Percentiles rank a stretch among this genome's conserved stretches.
These are phyloP conservation scores for Himantopus leucocephalus DNA, from an alignment of 2,113 vertebrate genomes.

Conservation along the genomic window DNA sequence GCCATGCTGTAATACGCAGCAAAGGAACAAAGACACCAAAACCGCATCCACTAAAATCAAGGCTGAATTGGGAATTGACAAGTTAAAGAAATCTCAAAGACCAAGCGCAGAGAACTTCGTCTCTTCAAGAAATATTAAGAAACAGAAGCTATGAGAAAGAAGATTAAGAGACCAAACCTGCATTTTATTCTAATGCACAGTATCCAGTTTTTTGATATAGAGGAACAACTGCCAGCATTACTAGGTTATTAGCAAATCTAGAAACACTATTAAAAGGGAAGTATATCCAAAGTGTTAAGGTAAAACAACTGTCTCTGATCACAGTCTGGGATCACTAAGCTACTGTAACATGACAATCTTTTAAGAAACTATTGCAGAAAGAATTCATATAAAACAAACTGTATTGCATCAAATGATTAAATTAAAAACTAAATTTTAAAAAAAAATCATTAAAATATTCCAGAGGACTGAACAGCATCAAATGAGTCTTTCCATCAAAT, in stretches of 20 bases:
- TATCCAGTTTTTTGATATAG: background rate
- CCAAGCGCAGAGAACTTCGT: rapidly evolving
- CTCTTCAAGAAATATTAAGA: background rate
- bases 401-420: background rate
- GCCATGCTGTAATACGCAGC: background rate
- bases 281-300: background rate
- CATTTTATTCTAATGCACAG: background rate
- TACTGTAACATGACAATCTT: background rate
- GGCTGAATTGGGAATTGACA: background rate
- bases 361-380: background rate
- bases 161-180: background rate
- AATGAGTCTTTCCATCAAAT: slow-evolving; percentile 46
- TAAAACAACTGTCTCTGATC: background rate
- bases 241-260: background rate
- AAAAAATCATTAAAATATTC: slow-evolving; percentile 46
- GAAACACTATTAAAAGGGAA: background rate
- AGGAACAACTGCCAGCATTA: background rate
- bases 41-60: background rate
- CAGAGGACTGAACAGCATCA: slow-evolving; percentile 26
- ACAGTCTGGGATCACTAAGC: background rate
- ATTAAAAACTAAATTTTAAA: background rate
- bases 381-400: background rate
- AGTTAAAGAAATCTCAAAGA: background rate
- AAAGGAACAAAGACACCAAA: background rate
- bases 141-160: background rate